phyloP scores from a whole-genome alignment of 2,113 vertebrate genomes.

The Empidonax alnorum region DNA sequence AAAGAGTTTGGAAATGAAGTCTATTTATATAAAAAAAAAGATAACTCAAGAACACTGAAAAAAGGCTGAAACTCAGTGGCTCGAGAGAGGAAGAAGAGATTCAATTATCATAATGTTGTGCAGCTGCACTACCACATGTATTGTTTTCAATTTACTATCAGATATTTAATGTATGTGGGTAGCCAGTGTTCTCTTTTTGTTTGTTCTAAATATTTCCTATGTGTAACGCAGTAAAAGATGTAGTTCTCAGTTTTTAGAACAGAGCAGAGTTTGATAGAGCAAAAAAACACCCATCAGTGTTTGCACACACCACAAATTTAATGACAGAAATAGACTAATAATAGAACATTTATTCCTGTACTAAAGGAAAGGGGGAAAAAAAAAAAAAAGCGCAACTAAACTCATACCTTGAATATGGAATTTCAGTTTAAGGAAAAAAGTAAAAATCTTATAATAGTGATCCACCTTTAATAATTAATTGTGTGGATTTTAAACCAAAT shows the following conservation, averaged over 20 bases:
- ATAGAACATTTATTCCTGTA: not conserved
- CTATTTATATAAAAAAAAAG: not conserved
- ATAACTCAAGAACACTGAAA: not conserved
- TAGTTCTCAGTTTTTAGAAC: not conserved
- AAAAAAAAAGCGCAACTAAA: not conserved
- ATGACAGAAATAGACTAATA: not conserved
- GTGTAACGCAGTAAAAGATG: not conserved
- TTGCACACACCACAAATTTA: not conserved
- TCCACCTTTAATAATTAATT: not conserved
- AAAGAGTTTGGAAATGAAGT: slow-evolving; percentile 18
- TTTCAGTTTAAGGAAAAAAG: not conserved
- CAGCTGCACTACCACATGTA: not conserved
- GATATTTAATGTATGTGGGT: not conserved
- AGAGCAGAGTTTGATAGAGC: not conserved
- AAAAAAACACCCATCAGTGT: not conserved
- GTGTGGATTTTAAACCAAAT: not conserved
- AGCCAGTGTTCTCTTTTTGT: not conserved
- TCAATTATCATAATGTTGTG: slow-evolving; percentile 7
- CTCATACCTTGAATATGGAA: not conserved
- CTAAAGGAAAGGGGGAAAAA: not conserved
- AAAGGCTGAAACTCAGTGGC: not conserved
- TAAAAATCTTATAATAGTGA: not conserved
- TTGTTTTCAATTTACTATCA: slow-evolving; percentile 16
- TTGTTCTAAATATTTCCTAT: slow-evolving; percentile 19
- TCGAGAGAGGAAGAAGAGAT: not conserved